Percentiles rank a stretch among this genome's conserved stretches.
Evolutionary conservation across 2,797 vertebrate genomes (phyloP).

Genomic region (Dermochelys coriacea): DNA sequence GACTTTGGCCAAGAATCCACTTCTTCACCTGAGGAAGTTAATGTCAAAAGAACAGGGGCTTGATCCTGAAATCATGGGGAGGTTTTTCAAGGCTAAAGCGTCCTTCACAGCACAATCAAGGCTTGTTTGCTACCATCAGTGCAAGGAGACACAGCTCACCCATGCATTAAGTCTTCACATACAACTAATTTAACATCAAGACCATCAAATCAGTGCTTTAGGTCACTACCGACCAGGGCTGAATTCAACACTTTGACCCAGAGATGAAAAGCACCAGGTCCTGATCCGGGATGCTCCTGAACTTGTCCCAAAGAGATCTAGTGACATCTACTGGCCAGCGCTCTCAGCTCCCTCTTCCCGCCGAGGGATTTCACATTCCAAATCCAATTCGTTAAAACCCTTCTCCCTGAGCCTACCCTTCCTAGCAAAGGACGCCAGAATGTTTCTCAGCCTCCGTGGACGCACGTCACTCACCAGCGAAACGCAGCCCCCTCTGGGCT

Average conservation of each 20-base stretch:
- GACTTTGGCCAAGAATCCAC: not conserved
- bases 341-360: not conserved
- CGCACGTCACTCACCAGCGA: fast-evolving
- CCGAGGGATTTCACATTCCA: fast-evolving
- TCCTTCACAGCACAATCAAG: not conserved
- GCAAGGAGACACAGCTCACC: too few species aligned
- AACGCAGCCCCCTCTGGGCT: not conserved
- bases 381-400: not conserved
- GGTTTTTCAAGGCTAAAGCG: not conserved
- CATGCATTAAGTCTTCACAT: too few species aligned
- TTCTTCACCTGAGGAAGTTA: not conserved
- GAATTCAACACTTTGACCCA: too few species aligned
- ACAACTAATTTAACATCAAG: too few species aligned
- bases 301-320: not conserved
- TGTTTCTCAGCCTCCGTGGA: too few species aligned
- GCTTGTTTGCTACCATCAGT: not conserved
- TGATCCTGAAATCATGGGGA: not conserved
- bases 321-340: not conserved
- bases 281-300: too few species aligned
- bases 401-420: not conserved
- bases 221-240: too few species aligned
- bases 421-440: not conserved
- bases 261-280: too few species aligned
- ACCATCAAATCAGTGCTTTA: too few species aligned
- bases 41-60: not conserved